Conservation (phyloP, 2,113 vertebrate species). For the Loxodonta africana region DNA sequence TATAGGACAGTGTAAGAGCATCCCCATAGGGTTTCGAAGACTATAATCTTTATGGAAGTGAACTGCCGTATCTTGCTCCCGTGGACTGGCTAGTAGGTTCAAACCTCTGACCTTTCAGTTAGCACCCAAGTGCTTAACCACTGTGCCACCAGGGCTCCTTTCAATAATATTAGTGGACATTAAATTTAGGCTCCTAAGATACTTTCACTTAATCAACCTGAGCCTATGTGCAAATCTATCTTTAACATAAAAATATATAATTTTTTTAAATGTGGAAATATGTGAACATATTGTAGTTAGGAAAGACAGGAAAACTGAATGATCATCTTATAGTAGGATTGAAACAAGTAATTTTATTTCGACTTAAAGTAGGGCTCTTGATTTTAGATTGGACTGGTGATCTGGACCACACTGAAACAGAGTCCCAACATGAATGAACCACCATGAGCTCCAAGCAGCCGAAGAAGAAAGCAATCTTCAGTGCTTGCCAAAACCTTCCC, state of each 20-base stretch:
- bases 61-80: no score
- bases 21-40: no score
- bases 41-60: no score
- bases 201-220: constrained; percentile 27
- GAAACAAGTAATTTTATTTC: not conserved
- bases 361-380: constrained; percentile 50
- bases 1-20: no score
- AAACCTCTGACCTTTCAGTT: no score
- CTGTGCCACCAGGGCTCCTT: no score
- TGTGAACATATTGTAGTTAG: not conserved
- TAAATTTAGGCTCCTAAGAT: constrained; percentile 48
- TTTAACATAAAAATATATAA: not conserved
- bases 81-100: no score
- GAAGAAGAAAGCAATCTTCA: not conserved
- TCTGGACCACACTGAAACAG: constrained; percentile 61
- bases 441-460: not conserved
- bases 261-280: no score
- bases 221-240: not conserved
- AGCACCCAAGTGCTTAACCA: no score
- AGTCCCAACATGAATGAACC: constrained; percentile 2
- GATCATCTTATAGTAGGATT: not conserved
- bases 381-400: constrained; percentile 53
- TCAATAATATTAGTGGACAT: not conserved
- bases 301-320: not conserved
- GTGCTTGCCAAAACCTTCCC: not conserved